Percentiles rank a stretch among this genome's conserved stretches.
Conservation (phyloP, 2,888 invertebrate genomes). For the Charanyca ferruginea region DNA sequence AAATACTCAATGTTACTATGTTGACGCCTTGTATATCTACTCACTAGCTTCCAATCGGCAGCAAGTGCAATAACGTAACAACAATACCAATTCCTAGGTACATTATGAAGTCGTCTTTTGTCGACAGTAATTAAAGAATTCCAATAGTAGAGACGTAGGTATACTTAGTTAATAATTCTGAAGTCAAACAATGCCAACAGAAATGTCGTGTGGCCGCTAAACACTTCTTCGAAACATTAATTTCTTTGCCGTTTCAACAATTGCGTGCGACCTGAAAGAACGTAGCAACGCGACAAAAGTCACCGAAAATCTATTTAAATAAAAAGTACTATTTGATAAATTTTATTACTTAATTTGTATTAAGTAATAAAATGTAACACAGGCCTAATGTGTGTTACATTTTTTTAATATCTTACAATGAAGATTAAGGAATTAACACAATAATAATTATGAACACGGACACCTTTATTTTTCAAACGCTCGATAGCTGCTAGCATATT, state of each 20-base stretch:
- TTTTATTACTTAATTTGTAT: no score
- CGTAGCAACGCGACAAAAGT: constrained; percentile 50
- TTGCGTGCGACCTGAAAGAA: constrained; percentile 71
- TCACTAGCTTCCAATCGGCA: no score
- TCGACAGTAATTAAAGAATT: constrained; percentile 24
- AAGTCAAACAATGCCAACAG: constrained; percentile 32
- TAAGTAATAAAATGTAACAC: no score
- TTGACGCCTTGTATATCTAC: no score
- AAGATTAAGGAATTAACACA: no score
- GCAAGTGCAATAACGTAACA: not conserved
- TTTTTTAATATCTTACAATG: no score
- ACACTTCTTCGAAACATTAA: constrained; percentile 73
- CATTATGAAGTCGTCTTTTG: constrained; percentile 1
- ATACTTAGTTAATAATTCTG: constrained; percentile 5
- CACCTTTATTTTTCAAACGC: not conserved
- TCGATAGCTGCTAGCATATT: not conserved
- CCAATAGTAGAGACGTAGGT: not conserved
- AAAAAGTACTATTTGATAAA: no score
- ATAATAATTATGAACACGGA: no score
- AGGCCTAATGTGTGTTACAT: no score
- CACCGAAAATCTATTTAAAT: constrained; percentile 25
- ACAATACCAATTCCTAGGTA: no score
- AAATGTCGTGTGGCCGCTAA: constrained; percentile 54
- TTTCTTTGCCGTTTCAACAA: constrained; percentile 69
- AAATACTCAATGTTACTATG: no score